Conservation (phyloP, 2,113 vertebrate genomes). For the Hyperoodon ampullatus region DNA sequence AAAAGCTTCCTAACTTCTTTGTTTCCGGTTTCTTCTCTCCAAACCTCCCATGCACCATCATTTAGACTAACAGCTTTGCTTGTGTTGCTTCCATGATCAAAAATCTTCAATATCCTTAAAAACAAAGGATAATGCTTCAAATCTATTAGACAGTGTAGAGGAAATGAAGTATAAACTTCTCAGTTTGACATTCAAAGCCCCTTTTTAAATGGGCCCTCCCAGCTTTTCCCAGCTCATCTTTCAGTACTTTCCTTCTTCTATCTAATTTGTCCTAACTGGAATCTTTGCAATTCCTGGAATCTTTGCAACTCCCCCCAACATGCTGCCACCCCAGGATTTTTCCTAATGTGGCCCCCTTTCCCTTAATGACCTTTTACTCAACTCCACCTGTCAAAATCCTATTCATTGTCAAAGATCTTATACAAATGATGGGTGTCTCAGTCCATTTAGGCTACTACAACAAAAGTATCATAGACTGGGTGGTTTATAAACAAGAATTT, state of each 20-base stretch:
- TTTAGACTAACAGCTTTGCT: constrained; percentile 41
- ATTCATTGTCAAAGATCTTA: background rate
- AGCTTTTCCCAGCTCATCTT: background rate
- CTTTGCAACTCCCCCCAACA: background rate
- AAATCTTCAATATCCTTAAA: constrained; percentile 34
- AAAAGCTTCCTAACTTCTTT: constrained; percentile 23
- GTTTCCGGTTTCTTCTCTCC: background rate
- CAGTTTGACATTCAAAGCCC: constrained; percentile 18
- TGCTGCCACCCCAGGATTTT: background rate
- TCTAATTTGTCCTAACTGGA: background rate
- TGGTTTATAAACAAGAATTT: background rate
- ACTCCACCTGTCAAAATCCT: background rate
- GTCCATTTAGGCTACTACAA: background rate
- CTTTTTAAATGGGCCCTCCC: background rate
- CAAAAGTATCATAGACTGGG: background rate
- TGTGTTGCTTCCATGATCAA: background rate
- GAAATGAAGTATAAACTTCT: background rate
- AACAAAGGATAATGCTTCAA: background rate
- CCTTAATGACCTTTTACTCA: background rate
- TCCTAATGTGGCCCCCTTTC: background rate
- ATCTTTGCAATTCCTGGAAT: background rate
- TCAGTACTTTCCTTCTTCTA: background rate
- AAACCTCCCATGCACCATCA: background rate
- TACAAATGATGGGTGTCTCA: background rate
- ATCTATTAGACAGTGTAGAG: background rate